Base-by-base conservation (phyloP, 2,888 invertebrate genomes). In the Cheilosia soror region DNA sequence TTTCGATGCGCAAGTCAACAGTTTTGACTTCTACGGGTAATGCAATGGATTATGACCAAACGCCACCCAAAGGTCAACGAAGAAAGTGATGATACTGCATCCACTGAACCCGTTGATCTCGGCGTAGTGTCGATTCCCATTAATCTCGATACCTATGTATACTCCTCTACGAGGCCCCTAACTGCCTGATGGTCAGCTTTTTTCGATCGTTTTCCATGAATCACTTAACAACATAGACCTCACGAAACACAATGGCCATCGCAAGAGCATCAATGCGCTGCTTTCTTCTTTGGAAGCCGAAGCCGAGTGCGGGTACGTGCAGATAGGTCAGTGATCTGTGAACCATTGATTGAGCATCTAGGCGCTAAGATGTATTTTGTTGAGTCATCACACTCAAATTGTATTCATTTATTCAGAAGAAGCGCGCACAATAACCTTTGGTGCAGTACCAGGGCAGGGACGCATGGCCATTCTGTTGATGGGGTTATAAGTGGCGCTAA, bases 271-370 rank as follows among this genome's bases (percentile, higher is more conserved):
- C 15, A 20, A 40, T 58, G 65, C 47, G 68, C 71, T 51, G 25
- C 25, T 51, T 27, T 51, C 51, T 72, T 72, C 77, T 73, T 72
- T 60, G 20, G 25, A 29, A 63, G 47, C 47, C 37, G 15, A 29
- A 49, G 47, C 40, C 37, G 44, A 9, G 15, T 33, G 31, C 42
- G 47, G 27, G 37, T 53, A 15, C 60, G 53, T 58, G 51, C 44
- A 51, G 69, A 33, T 66, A 71, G 84, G 84, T 84, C 84, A 80
- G 79, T 80, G 84, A 84, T 84, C 84, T 62, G 33, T 55, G 71
- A 49, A 58, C 29, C 49, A 60, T 44, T 66, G 60, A 79, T 72
- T 79, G 60, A 66, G 63, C 60, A 73, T 33, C 49, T 42, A n/a
- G 53, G 13, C n/a, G 58, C 42, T 29, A 25, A 42, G 37, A 15